Evolutionary conservation across 2,888 invertebrate species (phyloP).

Genomic region (Zygothrica quintamaculata): DNA sequence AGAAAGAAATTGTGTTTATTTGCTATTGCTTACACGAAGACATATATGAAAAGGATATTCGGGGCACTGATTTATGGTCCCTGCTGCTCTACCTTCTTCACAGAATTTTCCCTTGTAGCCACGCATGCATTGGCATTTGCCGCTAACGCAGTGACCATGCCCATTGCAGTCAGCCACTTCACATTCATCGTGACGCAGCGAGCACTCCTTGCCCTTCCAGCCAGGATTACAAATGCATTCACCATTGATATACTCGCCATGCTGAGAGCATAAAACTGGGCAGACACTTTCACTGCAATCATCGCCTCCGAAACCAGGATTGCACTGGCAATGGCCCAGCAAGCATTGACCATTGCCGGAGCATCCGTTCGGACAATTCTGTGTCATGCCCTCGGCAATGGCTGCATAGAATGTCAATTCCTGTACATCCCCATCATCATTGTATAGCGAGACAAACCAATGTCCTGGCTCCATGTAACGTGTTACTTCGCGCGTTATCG

Average conservation of each 20-base stretch:
- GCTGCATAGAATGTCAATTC: slow-evolving; percentile 93
- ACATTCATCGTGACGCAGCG: slow-evolving; percentile 96
- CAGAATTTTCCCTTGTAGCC: slow-evolving; percentile 98
- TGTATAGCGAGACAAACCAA: slow-evolving; percentile 98
- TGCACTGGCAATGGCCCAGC: slow-evolving; percentile 97
- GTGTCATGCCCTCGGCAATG: slow-evolving; percentile 95
- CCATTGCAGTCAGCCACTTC: slow-evolving; percentile 98
- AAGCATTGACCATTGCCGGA: slow-evolving; percentile 98
- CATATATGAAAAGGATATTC: no score
- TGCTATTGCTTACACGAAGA: no score
- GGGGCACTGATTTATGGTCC: not conserved
- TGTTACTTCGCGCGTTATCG: slow-evolving; percentile 95
- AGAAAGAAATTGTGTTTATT: not conserved
- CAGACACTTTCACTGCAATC: slow-evolving; percentile 99
- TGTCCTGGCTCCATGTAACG: slow-evolving; percentile 98
- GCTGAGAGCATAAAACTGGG: slow-evolving; percentile 97
- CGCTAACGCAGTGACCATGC: slow-evolving; percentile 97
- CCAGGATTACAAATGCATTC: slow-evolving; percentile 98
- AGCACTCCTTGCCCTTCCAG: slow-evolving; percentile 99
- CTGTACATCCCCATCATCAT: slow-evolving; percentile 96
- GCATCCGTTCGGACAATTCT: slow-evolving; percentile 98
- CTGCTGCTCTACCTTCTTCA: slow-evolving; percentile 91
- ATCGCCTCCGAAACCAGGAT: slow-evolving; percentile 97
- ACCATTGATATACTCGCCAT: slow-evolving; percentile 98
- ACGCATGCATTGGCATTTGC: slow-evolving; percentile 96